phyloP scores from a whole-genome alignment of 1,140 invertebrate species.

The Aphaenogaster ashmeadi region DNA sequence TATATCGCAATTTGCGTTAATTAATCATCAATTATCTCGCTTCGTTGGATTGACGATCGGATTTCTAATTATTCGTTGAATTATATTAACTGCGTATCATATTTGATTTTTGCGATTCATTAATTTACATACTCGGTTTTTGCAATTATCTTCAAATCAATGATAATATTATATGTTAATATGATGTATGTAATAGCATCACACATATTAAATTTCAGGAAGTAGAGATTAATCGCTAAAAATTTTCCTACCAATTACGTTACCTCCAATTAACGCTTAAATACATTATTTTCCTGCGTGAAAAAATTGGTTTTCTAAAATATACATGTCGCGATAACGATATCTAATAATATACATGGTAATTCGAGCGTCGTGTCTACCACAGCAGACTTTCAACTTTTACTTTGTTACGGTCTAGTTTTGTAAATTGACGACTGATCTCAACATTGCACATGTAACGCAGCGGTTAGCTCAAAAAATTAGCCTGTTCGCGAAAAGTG shows the following conservation, averaged over 20 bases:
- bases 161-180: background rate
- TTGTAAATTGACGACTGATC: conserved; percentile 8
- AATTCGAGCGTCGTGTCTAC: background rate
- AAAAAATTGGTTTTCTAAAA: background rate
- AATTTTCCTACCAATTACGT: background rate
- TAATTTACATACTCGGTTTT: background rate
- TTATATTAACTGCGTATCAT: background rate
- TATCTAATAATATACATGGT: background rate
- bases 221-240: background rate
- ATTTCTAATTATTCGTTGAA: background rate
- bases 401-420: conserved; percentile 55
- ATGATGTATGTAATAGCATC: background rate
- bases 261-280: background rate
- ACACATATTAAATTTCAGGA: background rate
- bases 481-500: background rate
- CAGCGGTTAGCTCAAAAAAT: conserved; percentile 3
- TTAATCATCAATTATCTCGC: background rate
- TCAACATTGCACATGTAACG: background rate
- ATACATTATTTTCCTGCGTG: background rate
- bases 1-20: background rate
- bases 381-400: conserved; percentile 36
- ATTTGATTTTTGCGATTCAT: background rate
- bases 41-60: background rate
- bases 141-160: background rate
- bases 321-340: background rate